Conservation (phyloP, 2,113 vertebrate genomes). For the Crotalus tigris region DNA sequence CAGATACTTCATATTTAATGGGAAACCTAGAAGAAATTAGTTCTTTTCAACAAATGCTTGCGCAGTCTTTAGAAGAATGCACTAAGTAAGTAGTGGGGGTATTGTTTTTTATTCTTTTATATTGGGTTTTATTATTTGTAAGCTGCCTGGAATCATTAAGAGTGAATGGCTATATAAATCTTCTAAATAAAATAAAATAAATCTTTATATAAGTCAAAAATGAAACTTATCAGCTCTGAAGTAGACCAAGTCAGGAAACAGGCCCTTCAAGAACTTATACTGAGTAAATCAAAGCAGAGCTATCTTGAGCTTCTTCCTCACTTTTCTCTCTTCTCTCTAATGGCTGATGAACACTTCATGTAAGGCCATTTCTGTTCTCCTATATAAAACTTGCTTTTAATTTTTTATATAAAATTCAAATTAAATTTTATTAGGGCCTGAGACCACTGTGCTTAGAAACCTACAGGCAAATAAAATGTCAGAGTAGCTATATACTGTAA, state of each 20-base stretch:
- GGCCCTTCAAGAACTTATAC: neutral
- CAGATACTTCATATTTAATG: slow-evolving; percentile 83
- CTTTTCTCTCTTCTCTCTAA: neutral
- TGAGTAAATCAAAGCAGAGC: neutral
- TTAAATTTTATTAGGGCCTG: neutral
- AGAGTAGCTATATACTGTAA: neutral
- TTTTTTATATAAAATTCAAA: neutral
- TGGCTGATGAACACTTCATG: neutral
- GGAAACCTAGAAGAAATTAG: slow-evolving; percentile 97
- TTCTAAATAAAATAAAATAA: neutral
- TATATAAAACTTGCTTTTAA: neutral
- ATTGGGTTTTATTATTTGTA: neutral
- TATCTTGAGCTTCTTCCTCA: neutral
- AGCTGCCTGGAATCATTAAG: neutral
- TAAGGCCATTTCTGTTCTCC: neutral
- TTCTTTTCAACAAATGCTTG: slow-evolving; percentile 96
- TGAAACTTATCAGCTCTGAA: neutral
- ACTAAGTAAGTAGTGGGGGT: slow-evolving; percentile 83
- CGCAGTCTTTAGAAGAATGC: slow-evolving; percentile 95
- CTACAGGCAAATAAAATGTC: neutral
- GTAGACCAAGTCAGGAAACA: neutral
- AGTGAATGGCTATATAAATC: neutral
- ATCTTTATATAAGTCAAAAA: neutral
- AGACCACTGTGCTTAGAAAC: neutral
- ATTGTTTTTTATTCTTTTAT: neutral